These are phyloP conservation scores for Acropora tenuis DNA, from an alignment of 64 coral and sea anemone genomes.

Conservation along the genomic window DNA sequence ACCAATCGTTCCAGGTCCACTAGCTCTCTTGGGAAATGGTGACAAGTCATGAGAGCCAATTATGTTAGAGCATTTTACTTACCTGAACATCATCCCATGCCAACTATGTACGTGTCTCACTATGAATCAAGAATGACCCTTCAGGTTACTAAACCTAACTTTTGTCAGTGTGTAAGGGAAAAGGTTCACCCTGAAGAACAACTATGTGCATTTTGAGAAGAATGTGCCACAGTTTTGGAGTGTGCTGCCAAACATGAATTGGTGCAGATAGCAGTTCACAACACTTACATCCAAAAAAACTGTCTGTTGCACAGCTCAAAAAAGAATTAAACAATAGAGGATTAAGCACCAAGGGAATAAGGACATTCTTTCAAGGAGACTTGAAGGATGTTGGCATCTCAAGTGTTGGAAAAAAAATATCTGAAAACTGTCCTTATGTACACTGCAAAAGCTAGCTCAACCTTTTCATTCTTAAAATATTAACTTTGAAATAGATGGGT, in stretches of 20 bases:
- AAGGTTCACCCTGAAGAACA: constrained; percentile 2
- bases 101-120: constrained; percentile 33
- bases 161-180: not conserved
- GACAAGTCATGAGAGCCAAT: constrained; percentile 58
- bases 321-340: not conserved
- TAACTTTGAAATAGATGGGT: no score
- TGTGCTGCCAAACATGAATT: constrained; percentile 30
- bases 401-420: not conserved
- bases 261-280: not conserved
- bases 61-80: constrained; percentile 50
- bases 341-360: constrained; percentile 15
- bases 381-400: constrained; percentile 13
- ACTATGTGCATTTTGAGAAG: not conserved
- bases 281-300: not conserved
- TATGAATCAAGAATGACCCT: constrained; percentile 52
- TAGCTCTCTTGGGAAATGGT: constrained; percentile 44
- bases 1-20: constrained; percentile 43
- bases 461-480: no score
- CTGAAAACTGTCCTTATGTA: no score
- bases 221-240: not conserved
- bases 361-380: constrained; percentile 13
- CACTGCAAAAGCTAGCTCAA: no score
- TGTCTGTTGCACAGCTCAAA: not conserved
- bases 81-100: not conserved
- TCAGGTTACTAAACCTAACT: not conserved